Evolutionary conservation across 2,797 vertebrate species (phyloP).

Genomic region (Lemur catta): DNA sequence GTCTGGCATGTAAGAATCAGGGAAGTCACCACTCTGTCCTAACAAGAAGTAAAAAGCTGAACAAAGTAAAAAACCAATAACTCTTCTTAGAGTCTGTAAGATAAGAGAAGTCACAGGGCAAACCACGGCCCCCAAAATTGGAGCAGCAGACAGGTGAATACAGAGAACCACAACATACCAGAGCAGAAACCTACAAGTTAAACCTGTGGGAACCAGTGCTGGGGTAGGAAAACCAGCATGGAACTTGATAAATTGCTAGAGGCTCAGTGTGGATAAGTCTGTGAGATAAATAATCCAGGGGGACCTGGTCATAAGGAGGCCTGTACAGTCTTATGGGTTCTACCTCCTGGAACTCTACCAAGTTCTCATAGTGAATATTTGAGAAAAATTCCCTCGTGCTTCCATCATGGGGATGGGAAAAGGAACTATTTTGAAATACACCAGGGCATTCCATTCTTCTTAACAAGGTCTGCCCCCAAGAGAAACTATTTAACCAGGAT

Average conservation of each 20-base stretch:
- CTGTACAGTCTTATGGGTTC: background rate
- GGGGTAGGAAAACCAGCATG: background rate
- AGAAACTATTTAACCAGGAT: background rate
- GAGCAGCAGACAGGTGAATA: background rate
- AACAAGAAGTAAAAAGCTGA: background rate
- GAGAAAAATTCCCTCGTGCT: background rate
- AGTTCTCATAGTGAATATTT: background rate
- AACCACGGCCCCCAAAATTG: background rate
- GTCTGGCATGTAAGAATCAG: background rate
- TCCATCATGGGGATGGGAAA: background rate
- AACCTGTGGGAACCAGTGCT: background rate
- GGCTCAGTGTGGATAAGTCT: background rate
- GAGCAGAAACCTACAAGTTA: background rate
- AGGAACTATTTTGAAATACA: background rate
- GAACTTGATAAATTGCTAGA: background rate
- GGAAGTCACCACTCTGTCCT: background rate
- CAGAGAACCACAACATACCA: background rate
- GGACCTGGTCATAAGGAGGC: background rate
- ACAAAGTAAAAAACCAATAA: background rate
- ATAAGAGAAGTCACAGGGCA: background rate
- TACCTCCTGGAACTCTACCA: background rate
- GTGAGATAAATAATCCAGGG: background rate
- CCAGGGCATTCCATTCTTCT: background rate
- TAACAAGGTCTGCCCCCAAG: background rate
- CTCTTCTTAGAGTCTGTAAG: background rate